Evolutionary conservation across 2,113 vertebrate genomes (phyloP).

Genomic region (Zosterops borbonicus): DNA sequence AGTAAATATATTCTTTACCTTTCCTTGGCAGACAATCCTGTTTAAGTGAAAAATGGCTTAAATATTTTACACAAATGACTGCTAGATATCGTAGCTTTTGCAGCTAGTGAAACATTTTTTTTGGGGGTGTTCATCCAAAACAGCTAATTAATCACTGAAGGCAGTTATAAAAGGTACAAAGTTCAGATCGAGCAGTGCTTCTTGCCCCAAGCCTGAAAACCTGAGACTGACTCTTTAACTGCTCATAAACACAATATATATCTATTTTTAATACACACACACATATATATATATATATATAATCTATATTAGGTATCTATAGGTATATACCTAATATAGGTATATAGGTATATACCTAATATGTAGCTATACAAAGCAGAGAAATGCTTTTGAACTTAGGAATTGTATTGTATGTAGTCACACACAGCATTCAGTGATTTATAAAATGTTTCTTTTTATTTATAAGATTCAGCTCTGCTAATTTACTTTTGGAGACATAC

Average conservation of each 20-base stretch:
- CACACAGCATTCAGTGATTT: not conserved
- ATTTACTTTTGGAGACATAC: not conserved
- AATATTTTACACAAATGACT: not conserved
- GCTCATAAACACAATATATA: not conserved
- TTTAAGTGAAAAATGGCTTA: conserved; percentile 22
- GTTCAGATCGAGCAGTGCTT: not conserved
- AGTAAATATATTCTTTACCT: not conserved
- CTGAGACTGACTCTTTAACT: not conserved
- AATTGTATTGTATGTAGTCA: not conserved
- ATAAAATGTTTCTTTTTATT: not conserved
- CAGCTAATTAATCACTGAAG: not conserved
- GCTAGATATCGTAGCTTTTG: not conserved
- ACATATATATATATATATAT: too few relatives aligned
- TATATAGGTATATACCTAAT: too few relatives aligned
- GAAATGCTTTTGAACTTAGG: not conserved
- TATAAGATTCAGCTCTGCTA: not conserved
- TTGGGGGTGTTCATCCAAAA: not conserved
- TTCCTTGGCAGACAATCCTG: not conserved
- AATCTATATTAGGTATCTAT: too few relatives aligned
- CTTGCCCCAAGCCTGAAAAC: not conserved
- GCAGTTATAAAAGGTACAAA: not conserved
- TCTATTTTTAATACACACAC: not conserved
- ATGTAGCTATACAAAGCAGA: not conserved
- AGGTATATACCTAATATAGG: too few relatives aligned
- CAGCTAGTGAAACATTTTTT: not conserved